These are phyloP conservation scores for Piezodorus guildinii DNA, from an alignment of 1,140 invertebrate genomes.

Conservation along the genomic window DNA sequence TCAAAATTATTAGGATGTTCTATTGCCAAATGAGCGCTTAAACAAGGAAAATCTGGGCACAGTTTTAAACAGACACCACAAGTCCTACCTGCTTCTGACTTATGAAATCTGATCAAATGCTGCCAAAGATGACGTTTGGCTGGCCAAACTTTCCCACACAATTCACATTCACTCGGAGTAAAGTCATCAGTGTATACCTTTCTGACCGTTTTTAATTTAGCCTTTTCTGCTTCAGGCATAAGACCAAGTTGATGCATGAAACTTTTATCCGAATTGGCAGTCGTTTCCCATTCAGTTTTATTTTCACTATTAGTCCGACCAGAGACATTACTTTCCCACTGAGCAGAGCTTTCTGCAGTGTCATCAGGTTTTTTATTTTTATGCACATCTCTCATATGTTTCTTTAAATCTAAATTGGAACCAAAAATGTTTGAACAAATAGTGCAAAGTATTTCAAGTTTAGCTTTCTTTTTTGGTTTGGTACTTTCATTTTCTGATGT, in stretches of 20 bases:
- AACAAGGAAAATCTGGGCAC: conserved; percentile 38
- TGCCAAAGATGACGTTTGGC: conserved; percentile 50
- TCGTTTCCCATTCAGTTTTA: neutral
- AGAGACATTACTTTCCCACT: neutral
- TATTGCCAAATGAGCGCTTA: conserved; percentile 42
- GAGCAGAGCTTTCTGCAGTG: neutral
- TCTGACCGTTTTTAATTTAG: conserved; percentile 15
- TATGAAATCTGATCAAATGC: conserved; percentile 47
- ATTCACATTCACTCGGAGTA: conserved; percentile 36
- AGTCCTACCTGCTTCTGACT: conserved; percentile 42
- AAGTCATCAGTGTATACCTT: conserved; percentile 26
- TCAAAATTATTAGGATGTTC: conserved; percentile 38
- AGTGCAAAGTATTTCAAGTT: conserved; percentile 14
- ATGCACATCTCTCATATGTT: conserved; percentile 16
- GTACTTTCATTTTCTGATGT: conserved; percentile 10
- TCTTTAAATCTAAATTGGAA: conserved; percentile 5
- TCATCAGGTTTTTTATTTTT: neutral
- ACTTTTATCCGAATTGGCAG: neutral
- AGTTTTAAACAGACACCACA: conserved; percentile 48
- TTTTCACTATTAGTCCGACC: neutral
- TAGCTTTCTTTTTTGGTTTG: conserved; percentile 17
- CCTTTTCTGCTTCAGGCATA: conserved; percentile 5
- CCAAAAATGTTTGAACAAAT: conserved; percentile 17
- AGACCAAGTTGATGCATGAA: conserved; percentile 20
- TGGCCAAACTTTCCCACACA: conserved; percentile 48